Base-by-base conservation (phyloP, 2,888 invertebrate species). In the Drosophila formosana region DNA sequence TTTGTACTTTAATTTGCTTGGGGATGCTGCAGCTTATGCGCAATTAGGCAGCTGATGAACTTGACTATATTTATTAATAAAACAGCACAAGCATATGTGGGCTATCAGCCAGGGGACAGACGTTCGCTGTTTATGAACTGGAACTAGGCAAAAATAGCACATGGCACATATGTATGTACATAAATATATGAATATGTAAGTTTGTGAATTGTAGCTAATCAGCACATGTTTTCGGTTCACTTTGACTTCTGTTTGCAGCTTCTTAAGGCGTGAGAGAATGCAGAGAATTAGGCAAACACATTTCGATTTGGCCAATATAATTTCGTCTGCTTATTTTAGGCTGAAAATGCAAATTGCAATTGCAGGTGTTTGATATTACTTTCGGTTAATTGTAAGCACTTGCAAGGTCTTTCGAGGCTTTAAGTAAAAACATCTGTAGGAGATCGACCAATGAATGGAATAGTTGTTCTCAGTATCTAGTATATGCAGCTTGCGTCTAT, bases 1-100 rank as follows among this genome's bases (percentile, higher is more conserved):
- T 60, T 41, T 51, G 66, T 51, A 41, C 66, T 61, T 60, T 57
- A 64, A 63, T 61, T 51, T 70, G 66, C 46, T 56, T 45, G 55
- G 34, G 39, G 60, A 50, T 52, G 45, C 28, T 43, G 53, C 51
- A 61, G 67, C 72, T 72, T 72, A 76, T 72, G 72, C 72, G 68
- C 77, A 80, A 80, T 80, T 78, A 78, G 78, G 72, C 68, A 80
- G 63, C 72, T 58, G 72, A 76, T 80, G 72, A 80, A 66, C 80
- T 77, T 77, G 77, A 60, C 58, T 39, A 39, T 60, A 57, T 51
- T 26, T 64, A 46, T 70, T 66, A 79, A 66, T 66, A 75, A 76
- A 75, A 79, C 69, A 69, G 63, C 52, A 60, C 26, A 47, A 28
- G 37, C 32, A 46, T 55, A 32, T 65, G 41, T 32, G 32, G 46